These are phyloP conservation scores for Cerceris ruficornis DNA, from an alignment of 2,888 invertebrate genomes.

Conservation along the genomic window DNA sequence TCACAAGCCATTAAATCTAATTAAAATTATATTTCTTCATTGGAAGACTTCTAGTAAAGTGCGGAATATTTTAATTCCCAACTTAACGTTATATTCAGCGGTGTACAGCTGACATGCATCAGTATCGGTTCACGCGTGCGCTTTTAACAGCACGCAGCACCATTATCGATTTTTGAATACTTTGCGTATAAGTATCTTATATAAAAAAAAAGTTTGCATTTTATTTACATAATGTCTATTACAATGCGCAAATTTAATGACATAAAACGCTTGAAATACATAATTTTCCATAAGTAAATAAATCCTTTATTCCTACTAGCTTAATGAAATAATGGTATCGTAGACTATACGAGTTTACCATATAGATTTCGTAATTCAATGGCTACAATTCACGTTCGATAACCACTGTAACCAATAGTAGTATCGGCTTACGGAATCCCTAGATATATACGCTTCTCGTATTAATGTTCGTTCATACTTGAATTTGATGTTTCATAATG, in stretches of 20 bases:
- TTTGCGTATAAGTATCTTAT: slow-evolving; percentile 46
- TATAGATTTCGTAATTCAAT: slow-evolving; percentile 22
- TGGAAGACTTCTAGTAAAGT: slow-evolving; percentile 57
- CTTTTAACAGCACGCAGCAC: slow-evolving; percentile 54
- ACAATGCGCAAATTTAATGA: not conserved
- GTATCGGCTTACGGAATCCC: slow-evolving; percentile 25
- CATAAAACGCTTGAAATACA: not conserved
- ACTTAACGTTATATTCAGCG: slow-evolving; percentile 49
- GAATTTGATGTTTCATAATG: not conserved
- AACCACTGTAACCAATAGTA: slow-evolving; percentile 21
- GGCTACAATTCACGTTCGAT: slow-evolving; percentile 8
- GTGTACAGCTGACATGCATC: slow-evolving; percentile 68
- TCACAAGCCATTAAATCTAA: slow-evolving; percentile 77
- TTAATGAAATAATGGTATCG: not conserved
- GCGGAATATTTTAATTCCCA: slow-evolving; percentile 49
- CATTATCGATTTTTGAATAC: slow-evolving; percentile 70
- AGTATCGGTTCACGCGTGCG: slow-evolving; percentile 68
- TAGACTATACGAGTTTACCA: not conserved
- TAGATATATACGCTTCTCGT: slow-evolving; percentile 6
- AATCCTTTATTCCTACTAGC: not conserved
- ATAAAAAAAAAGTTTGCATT: slow-evolving; percentile 35
- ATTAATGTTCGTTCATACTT: not conserved
- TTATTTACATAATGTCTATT: not conserved
- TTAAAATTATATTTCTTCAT: slow-evolving; percentile 57
- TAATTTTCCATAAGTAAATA: no score